Evolutionary conservation across 37 sponge, comb jelly and placozoan species (phyloP).

Genomic region (Theonella swinhoei): DNA sequence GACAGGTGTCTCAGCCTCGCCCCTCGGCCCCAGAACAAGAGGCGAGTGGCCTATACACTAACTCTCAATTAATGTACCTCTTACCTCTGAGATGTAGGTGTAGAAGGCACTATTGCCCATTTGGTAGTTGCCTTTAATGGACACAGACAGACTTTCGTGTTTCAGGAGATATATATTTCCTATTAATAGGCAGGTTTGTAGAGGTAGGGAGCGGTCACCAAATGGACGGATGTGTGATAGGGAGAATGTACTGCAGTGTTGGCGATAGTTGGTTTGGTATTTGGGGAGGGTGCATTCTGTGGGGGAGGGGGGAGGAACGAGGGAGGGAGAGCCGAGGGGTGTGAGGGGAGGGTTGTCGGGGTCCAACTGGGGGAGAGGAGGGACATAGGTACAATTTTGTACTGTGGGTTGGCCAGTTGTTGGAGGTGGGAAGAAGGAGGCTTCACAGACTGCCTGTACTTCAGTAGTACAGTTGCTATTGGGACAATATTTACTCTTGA

Average conservation of each 20-base stretch:
- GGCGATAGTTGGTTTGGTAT: not conserved
- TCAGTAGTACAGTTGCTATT: not conserved
- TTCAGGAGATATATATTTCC: conserved; percentile 70
- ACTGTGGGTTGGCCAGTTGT: not conserved
- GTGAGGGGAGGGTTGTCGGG: not conserved
- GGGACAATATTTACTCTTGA: not conserved
- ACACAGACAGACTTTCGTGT: conserved; percentile 25
- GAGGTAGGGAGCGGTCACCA: not conserved
- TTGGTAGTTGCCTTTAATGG: conserved; percentile 20
- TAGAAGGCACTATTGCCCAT: not conserved
- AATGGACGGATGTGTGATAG: conserved; percentile 66
- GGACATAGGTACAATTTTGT: not conserved
- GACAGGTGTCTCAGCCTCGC: too few species aligned
- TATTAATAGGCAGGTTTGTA: conserved; percentile 51
- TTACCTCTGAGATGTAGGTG: conserved; percentile 55
- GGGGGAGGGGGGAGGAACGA: not conserved
- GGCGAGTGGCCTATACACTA: not conserved
- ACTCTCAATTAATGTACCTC: not conserved
- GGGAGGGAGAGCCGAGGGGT: not conserved
- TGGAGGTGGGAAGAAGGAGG: not conserved
- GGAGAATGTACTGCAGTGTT: conserved; percentile 60
- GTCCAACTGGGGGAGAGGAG: not conserved
- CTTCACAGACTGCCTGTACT: not conserved
- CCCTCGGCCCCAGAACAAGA: too few species aligned
- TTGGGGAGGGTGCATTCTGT: not conserved